phyloP scores from a whole-genome alignment of 2,113 vertebrate species.

The Myanophis thanlyinensis region DNA sequence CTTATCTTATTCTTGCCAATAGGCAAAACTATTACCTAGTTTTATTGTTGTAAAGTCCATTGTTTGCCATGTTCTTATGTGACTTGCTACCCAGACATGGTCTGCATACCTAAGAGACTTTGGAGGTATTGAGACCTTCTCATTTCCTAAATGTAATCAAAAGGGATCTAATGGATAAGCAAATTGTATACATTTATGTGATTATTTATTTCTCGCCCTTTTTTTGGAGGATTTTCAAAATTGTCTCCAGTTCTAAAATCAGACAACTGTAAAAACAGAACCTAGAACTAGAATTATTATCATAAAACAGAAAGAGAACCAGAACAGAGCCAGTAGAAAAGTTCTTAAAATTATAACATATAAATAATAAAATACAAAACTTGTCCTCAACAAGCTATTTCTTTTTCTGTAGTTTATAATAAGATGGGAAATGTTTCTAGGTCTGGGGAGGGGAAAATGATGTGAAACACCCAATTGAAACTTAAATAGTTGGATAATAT shows the following conservation, averaged over 20 bases:
- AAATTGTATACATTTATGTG: neutral
- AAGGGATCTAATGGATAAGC: neutral
- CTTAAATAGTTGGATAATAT: neutral
- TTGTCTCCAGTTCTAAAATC: neutral
- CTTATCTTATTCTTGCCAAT: neutral
- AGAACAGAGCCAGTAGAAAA: neutral
- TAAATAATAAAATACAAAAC: neutral
- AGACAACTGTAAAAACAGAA: neutral
- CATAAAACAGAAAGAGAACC: neutral
- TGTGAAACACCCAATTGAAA: neutral
- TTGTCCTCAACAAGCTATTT: neutral
- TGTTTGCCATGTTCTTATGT: neutral
- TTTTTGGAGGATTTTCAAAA: neutral
- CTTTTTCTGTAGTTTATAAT: neutral
- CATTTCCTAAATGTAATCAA: neutral
- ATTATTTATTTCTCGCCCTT: neutral
- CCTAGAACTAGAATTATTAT: neutral
- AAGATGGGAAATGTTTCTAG: neutral
- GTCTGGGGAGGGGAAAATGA: neutral
- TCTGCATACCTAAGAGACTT: neutral
- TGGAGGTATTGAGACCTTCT: neutral
- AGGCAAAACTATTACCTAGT: neutral
- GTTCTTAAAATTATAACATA: neutral
- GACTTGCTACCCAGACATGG: neutral
- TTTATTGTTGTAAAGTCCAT: neutral